Evolutionary conservation across 1,140 invertebrate species (phyloP).

Genomic region (Drosophila lowei): DNA sequence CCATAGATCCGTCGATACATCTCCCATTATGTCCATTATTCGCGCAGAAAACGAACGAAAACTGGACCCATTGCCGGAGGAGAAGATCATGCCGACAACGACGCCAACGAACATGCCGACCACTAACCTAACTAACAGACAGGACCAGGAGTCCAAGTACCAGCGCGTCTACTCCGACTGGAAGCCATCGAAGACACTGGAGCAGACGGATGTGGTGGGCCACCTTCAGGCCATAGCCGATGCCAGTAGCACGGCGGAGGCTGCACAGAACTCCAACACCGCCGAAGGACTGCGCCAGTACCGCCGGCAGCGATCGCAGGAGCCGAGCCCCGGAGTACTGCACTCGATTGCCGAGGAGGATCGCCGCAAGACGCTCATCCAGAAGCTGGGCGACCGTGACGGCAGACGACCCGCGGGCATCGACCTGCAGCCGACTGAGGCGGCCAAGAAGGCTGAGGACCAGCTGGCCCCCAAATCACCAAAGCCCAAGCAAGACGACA

Average conservation of each 20-base stretch:
- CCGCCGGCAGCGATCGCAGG: conserved; percentile 71
- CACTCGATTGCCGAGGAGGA: conserved; percentile 85
- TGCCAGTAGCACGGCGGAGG: conserved; percentile 37
- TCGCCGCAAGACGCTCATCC: conserved; percentile 82
- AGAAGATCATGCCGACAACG: conserved; percentile 75
- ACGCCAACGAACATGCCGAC: conserved; percentile 65
- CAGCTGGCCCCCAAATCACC: conserved; percentile 38
- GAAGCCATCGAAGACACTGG: conserved; percentile 89
- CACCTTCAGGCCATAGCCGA: conserved; percentile 93
- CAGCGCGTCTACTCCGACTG: conserved; percentile 89
- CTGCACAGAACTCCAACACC: conserved; percentile 85
- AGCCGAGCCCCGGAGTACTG: conserved; percentile 73
- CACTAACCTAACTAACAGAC: conserved; percentile 64
- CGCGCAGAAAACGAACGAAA: conserved; percentile 89
- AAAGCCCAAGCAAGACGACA: conserved; percentile 48
- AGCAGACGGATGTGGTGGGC: conserved; percentile 91
- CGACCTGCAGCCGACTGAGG: conserved; percentile 20
- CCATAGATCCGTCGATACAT: neutral
- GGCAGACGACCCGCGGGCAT: conserved; percentile 83
- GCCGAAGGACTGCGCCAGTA: conserved; percentile 85
- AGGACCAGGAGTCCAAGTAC: conserved; percentile 80
- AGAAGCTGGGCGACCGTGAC: conserved; percentile 81
- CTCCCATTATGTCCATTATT: neutral
- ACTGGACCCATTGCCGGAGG: conserved; percentile 89
- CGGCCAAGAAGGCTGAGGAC: conserved; percentile 14